These are phyloP conservation scores for Gasterosteus aculeatus DNA, from an alignment of 2,113 vertebrate species.

Conservation along the genomic window DNA sequence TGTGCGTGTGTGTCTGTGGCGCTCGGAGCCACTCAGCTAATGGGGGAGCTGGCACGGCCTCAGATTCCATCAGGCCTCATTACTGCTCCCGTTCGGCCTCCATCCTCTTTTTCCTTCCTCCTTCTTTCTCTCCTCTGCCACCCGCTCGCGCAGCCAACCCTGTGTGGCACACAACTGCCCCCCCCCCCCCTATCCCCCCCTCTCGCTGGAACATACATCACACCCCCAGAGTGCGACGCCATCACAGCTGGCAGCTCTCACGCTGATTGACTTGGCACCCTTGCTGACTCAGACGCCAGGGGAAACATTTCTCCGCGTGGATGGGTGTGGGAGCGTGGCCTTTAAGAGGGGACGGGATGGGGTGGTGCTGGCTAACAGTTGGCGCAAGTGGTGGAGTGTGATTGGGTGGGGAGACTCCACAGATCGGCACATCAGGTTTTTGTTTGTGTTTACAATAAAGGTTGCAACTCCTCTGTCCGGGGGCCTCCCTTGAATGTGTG, in stretches of 20 bases:
- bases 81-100: constrained; percentile 58
- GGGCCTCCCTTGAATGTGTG: not conserved
- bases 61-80: constrained; percentile 77
- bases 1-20: constrained; percentile 49
- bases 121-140: constrained; percentile 46
- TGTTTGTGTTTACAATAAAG: constrained; percentile 52
- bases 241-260: constrained; percentile 79
- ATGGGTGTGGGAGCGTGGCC: constrained; percentile 42
- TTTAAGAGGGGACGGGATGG: constrained; percentile 6
- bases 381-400: constrained; percentile 57
- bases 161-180: constrained; percentile 57
- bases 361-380: constrained; percentile 55
- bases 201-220: constrained; percentile 71
- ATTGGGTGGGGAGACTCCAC: constrained; percentile 43
- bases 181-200: constrained; percentile 45
- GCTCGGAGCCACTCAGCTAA: constrained; percentile 78
- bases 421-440: constrained; percentile 64
- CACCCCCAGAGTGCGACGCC: constrained; percentile 50
- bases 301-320: constrained; percentile 63
- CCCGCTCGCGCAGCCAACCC: constrained; percentile 42
- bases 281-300: constrained; percentile 67
- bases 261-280: constrained; percentile 79
- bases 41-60: constrained; percentile 78
- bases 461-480: constrained; percentile 23
- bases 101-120: constrained; percentile 34